A percentile compares a stretch with the other conserved stretches of the same genome.
Conservation (phyloP, 2,888 invertebrate species). For the Microdon myrmicae region DNA sequence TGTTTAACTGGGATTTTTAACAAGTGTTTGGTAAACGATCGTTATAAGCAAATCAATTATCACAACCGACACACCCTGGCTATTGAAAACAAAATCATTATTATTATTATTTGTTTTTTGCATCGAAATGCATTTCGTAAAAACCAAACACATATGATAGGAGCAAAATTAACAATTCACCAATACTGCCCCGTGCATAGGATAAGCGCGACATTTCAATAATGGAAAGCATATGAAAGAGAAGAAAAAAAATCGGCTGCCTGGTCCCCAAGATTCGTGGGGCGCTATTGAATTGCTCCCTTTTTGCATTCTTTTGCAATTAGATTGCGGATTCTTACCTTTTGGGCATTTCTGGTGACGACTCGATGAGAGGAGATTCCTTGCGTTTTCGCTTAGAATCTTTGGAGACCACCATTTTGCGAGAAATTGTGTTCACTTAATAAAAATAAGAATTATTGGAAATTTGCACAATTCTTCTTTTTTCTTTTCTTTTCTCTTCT, state of each 20-base stretch:
- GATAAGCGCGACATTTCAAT: slow-evolving; percentile 29
- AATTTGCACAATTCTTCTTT: slow-evolving; percentile 31
- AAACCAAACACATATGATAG: too few relatives aligned
- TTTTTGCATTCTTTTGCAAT: slow-evolving; percentile 21
- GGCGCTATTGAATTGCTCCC: slow-evolving; percentile 23
- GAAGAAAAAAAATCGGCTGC: slow-evolving; percentile 10
- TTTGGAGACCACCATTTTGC: slow-evolving; percentile 67
- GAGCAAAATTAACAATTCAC: too few relatives aligned
- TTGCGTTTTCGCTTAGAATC: slow-evolving; percentile 65
- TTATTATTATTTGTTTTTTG: too few relatives aligned
- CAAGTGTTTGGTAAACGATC: too few relatives aligned
- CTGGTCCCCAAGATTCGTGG: slow-evolving; percentile 19
- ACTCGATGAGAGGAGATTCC: slow-evolving; percentile 64
- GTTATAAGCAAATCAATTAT: too few relatives aligned
- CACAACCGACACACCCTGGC: too few relatives aligned
- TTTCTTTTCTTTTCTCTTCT: slow-evolving; percentile 39
- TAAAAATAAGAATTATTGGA: slow-evolving; percentile 48
- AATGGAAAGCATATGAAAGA: too few relatives aligned
- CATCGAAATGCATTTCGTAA: too few relatives aligned
- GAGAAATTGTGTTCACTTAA: slow-evolving; percentile 23
- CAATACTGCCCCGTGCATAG: slow-evolving; percentile 14
- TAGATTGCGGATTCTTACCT: slow-evolving; percentile 58
- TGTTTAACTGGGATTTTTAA: too few relatives aligned
- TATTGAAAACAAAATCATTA: too few relatives aligned
- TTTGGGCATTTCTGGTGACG: slow-evolving; percentile 67